Base-by-base conservation (phyloP, 2,888 invertebrate species). In the Masnerella sp. region DNA sequence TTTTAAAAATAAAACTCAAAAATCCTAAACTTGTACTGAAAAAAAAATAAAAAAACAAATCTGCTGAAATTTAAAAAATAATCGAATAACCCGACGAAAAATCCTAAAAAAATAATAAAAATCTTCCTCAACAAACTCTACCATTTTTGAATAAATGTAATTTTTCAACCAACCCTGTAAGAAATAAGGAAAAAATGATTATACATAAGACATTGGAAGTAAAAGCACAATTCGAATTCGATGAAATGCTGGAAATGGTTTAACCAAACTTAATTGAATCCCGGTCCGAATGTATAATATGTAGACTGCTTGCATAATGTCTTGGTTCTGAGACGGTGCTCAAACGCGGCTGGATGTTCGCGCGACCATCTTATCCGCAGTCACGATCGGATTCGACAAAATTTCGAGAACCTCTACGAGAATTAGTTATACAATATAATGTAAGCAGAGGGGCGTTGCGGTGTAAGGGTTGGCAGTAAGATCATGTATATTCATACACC, bases 391-490 rank as follows among this genome's bases (percentile, higher is more conserved):
- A 69, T 72, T 76, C 65, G 72, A 74, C 76, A 74, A 79, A 82
- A 84, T 84, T 85, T 83, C 84, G 85, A 86, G 86, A 84, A 85
- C 86, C 86, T 80, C 80, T 81, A 82, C 81, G 78, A 80, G 87
- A 87, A 87, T 87, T 87, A 86, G 87, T 87, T 87, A 87, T 87
- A 87, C 87, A 87, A 87, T 87, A 87, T 87, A 87, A 87, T 87
- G 87, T 87, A 87, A 87, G 87, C 87, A 85, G 86, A 86, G 83
- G 84, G 82, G 81, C 83, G 85, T 83, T 85, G 85, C 82, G 85
- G 86, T 83, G 85, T 82, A 85, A 86, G 87, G 86, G 86, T 84
- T 85, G 83, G 84, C 77, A 81, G 85, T 83, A 83, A 84, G 85
- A 87, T 86, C 87, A 87, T 87, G 87, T 87, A 87, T 87, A 87